Base-by-base conservation (phyloP, 2,113 vertebrate genomes). In the Leiothrix lutea region DNA sequence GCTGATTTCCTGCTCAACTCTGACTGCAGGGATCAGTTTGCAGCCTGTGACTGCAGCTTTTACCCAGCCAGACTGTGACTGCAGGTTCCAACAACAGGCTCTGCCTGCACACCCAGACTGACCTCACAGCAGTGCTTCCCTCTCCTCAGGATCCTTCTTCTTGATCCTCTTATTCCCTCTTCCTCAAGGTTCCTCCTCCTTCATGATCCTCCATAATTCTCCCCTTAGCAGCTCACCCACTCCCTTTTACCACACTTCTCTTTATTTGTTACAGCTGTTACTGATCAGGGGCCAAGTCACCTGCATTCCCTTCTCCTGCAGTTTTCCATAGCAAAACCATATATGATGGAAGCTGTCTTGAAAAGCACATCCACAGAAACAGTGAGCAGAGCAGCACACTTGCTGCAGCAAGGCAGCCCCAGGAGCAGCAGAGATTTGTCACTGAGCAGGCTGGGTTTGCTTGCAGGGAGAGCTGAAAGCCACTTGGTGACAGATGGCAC, bases 311-410 rank as follows among this genome's bases (percentile, higher is more conserved):
- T 61, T 61, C 17, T 25, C n/a, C n/a, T 61, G 20, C 25, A 40
- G 11, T 40, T 40, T 66, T 53, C 17, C 6, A 2, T 8, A 56
- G 18, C 10, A 64, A 36, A 48, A 5, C 8, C 0, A 0, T 14
- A 1, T 17, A 11, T 11, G 14, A 71, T 0, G 4, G 26, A 75
- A 80, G 8, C 12, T 50, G 8, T 33, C 4, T 62, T 21, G 33
- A 57, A 82, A 61, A 80, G 33, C 38, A 14, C 11, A 36, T 8
- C 38, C 14, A 24, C 3, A 9, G 28, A 5, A 44, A 12, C 20
- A 23, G 12, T 0, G 38, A 54, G 80, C 19, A n/a, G 45, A 16
- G 9, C 24, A 74, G 53, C 28, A 21, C 21, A 14, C 5, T 3
- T 1, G 1, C 2, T 51, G 26, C 35, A 50, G 19, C 21, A 3